Evolutionary conservation across 1,140 invertebrate species (phyloP), one percentile per base, ranked within the genome.

Genomic region (Danaus plexippus): DNA sequence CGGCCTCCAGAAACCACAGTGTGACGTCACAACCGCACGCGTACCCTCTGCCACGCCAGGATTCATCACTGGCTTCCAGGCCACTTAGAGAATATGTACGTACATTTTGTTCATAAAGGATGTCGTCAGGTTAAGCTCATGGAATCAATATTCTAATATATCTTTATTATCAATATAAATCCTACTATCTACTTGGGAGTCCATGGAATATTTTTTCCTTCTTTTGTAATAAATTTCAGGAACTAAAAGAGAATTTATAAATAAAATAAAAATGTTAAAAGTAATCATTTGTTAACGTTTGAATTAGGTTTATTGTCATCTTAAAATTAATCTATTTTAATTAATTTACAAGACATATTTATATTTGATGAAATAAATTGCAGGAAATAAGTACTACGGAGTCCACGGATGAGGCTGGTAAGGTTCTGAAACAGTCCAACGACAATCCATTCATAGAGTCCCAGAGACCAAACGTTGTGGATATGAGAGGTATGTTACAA

Each of bases 361-460:
- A 51, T 40, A 40, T 10, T 47, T 13, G 15, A 45, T 43, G 12
- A 10, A 41, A 22, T 47, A 12, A 18, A 15, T 77, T 83, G 61
- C 84, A 94, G 92, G 92, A 93, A 67, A 87, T 89, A 66, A 89
- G 89, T 58, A 89, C 80, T 59, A 80, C 91, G 48, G 93, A 94
- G 73, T 90, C 91, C 63, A 94, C 94, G 52, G 94, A 95, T 76
- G 90, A 93, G 76, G 89, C 92, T 66, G 91, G 92, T 51, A 97
- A 96, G 90, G 89, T 93, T 58, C 59, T 88, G 51, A 97, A 97
- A 88, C 92, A 94, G 76, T 90, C 91, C 67, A 87, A 87, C 66
- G 95, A 96, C 88, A 97, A 97, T 91, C 95, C 95, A 67, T 97
- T 97, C 85, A 94, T 96, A 72, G 94, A 96, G 86, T 92, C 92